These are phyloP conservation scores for Zoanthus solanderi DNA, from an alignment of 92 coral and sea anemone genomes.

Conservation along the genomic window DNA sequence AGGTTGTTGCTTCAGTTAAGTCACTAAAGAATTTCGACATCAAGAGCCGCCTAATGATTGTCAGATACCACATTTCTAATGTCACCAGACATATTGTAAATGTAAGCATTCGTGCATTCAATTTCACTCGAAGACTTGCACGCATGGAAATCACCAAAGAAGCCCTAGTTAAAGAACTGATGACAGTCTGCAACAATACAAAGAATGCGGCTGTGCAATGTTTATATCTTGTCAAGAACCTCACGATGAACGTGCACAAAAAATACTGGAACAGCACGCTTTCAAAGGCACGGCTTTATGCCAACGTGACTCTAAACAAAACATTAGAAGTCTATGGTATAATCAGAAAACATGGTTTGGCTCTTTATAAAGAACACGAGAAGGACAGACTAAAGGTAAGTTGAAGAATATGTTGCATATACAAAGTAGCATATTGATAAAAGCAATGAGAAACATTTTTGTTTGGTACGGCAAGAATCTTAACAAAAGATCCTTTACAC, in stretches of 20 bases:
- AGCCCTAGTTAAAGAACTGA: slow-evolving; percentile 69
- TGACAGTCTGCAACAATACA: slow-evolving; percentile 62
- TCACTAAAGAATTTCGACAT: slow-evolving; percentile 64
- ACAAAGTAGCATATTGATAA: too few relatives aligned
- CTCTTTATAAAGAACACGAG: slow-evolving; percentile 74
- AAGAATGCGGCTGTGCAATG: slow-evolving; percentile 64
- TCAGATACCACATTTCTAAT: slow-evolving; percentile 54
- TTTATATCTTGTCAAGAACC: slow-evolving; percentile 70
- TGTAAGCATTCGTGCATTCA: slow-evolving; percentile 61
- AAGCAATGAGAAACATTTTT: too few relatives aligned
- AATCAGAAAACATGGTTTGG: slow-evolving; percentile 53
- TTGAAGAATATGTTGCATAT: too few relatives aligned
- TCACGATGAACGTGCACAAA: slow-evolving; percentile 47
- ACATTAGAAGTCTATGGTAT: slow-evolving; percentile 56
- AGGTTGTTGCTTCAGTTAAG: slow-evolving; percentile 56
- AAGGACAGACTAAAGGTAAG: slow-evolving; percentile 52
- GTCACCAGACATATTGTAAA: slow-evolving; percentile 53
- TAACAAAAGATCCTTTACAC: too few relatives aligned
- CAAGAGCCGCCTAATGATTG: slow-evolving; percentile 59
- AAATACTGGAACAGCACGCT: slow-evolving; percentile 51
- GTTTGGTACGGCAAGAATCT: too few relatives aligned
- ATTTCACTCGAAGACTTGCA: slow-evolving; percentile 67
- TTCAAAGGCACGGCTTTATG: slow-evolving; percentile 47
- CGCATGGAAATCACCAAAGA: slow-evolving; percentile 78
- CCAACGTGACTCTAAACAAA: slow-evolving; percentile 61